These are phyloP conservation scores for Rhynchomys soricoides DNA, from an alignment of 2,113 vertebrate species.

Conservation along the genomic window DNA sequence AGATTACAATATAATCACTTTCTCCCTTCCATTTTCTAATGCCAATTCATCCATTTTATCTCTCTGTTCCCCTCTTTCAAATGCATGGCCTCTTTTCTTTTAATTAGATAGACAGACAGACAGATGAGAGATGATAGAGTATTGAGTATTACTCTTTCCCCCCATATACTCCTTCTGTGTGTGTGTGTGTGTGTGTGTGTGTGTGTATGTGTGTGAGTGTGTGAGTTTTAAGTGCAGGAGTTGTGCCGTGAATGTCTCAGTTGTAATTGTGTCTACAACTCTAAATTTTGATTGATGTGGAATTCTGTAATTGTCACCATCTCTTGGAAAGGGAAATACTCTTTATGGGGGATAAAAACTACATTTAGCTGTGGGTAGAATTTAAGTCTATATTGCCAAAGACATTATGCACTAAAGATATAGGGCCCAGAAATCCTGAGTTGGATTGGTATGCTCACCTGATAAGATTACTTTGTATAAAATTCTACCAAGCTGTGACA, in stretches of 20 bases:
- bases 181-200: background rate
- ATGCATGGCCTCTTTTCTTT: background rate
- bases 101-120: background rate
- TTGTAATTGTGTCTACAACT: background rate
- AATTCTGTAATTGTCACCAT: background rate
- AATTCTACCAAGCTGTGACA: background rate
- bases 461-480: background rate
- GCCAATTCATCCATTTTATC: background rate
- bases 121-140: background rate
- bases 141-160: too few species aligned
- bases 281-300: background rate
- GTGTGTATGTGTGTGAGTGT: background rate
- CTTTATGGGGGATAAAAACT: background rate
- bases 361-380: background rate
- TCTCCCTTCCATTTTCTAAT: background rate
- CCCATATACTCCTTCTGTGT: too few species aligned
- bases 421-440: background rate
- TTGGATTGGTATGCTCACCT: too few species aligned
- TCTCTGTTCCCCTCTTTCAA: background rate
- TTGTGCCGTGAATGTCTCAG: background rate
- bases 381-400: background rate
- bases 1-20: background rate
- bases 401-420: background rate
- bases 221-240: background rate
- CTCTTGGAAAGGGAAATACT: background rate